Evolutionary conservation across 2,113 vertebrate genomes (phyloP), one percentile per base, ranked within the genome.

Genomic region (Zosterops pallidus): DNA sequence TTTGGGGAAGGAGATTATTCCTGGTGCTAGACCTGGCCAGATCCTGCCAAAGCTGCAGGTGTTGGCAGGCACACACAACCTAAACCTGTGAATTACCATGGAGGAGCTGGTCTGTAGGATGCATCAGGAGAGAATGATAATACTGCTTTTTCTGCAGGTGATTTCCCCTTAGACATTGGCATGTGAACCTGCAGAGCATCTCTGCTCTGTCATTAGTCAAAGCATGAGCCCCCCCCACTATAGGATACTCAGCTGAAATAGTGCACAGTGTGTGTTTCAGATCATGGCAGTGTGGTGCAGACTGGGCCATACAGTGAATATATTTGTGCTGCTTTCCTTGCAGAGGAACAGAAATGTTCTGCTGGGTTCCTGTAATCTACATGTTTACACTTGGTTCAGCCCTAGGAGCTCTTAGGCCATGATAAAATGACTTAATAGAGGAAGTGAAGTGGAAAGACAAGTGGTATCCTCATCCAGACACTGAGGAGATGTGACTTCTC

Each of bases 71-170:
- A 39, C 37, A 37, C 37, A 37, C 22, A 68, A 50, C 15, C 12
- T 56, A 44, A 76, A 42, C 8, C 12, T 21, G 9, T 63, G 46
- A 44, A 37, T 57, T 47, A 59, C 42, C 18, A 5, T 19, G n/a
- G 42, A 84, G 59, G 55, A 84, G 13, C 16, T 55, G 9, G 35
- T 63, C 29, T 83, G 15, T 35, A 42, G 44, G 29, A 26, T 14
- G 11, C 1, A 5, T 31, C 21, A 39, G 35, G 14, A 76, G 17
- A 83, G 47, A 26, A 7, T 49, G n/a, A 3, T 1, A 2, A 5
- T 41, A 28, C 18, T 56, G 12, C 2, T 2, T 82, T 50, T 94
- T 63, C 57, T 68, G 5, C 15, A 46, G 47, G 6, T 35, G 23
- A 55, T 83, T 84, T 90, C 37, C 47, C 16, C 53, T 55, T 46